Base-by-base conservation (phyloP, 1,140 invertebrate genomes). In the Drosophila guanche region DNA sequence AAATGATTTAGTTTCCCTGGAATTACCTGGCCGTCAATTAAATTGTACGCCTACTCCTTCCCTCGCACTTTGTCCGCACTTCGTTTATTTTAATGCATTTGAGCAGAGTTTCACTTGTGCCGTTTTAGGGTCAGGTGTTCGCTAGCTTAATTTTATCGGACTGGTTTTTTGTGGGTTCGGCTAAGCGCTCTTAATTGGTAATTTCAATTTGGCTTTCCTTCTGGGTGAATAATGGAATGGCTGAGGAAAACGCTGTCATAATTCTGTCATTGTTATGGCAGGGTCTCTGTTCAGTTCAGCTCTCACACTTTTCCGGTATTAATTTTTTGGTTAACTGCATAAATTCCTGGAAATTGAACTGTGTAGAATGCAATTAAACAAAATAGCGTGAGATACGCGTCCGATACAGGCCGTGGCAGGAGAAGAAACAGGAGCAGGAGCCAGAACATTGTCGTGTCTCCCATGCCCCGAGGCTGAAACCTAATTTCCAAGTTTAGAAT, bases 401-500 rank as follows among this genome's bases (percentile, higher is more conserved):
- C 63, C 77, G 81, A 85, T 85, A 85, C 55, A 60, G 57, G 50
- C 50, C 45, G 71, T 33, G 48, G 62, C 66, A 63, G 52, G 41
- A 40, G 46, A 51, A 37, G 33, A 3, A 12, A 10, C 16, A 59
- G 56, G 56, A 0, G 29, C 56, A 42, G 62, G 45, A 48, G 45
- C 47, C 54, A 54, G 14, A 62, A 69, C 73, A 78, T 61, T 78
- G 76, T 78, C 75, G 75, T 78, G 72, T 69, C 71, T 70, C 42
- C 52, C 55, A 56, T 57, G 53, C 37, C 65, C 54, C 33, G 74
- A 69, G 61, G 63, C 69, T 74, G 77, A 88, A 88, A 83, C 83
- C 83, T 88, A 88, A 88, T 88, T 88, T 88, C 83, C 83, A 88
- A 88, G 84, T 88, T 88, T 88, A 88, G 83, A 88, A 88, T 88